phyloP scores from a whole-genome alignment of 2,797 vertebrate genomes.

The Allobates femoralis region DNA sequence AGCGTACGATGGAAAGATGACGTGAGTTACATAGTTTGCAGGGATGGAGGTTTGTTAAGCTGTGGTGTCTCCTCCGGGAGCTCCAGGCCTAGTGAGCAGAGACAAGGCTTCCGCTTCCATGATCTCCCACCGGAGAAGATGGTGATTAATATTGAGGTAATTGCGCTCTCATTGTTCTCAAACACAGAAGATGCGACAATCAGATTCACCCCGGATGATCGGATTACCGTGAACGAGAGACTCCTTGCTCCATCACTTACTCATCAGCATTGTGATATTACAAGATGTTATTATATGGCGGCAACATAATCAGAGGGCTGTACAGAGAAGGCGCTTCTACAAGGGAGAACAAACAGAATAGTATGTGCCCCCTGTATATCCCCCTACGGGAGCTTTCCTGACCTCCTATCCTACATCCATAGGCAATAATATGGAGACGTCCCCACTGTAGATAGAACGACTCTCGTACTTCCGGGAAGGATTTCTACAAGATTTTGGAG shows the following conservation, averaged over 20 bases:
- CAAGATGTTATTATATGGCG: background rate
- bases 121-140: slow-evolving; percentile 55
- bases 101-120: slow-evolving; percentile 9
- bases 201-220: slow-evolving; percentile 23
- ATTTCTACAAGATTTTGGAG: too few species aligned
- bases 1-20: background rate
- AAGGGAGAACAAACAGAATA: background rate
- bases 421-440: too few species aligned
- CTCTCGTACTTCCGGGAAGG: too few species aligned
- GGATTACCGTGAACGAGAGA: background rate
- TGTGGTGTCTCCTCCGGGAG: background rate
- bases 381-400: too few species aligned
- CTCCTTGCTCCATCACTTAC: background rate
- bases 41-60: slow-evolving; percentile 17
- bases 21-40: slow-evolving; percentile 4
- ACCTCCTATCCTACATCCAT: too few species aligned
- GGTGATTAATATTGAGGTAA: slow-evolving; percentile 60
- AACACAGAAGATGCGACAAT: slow-evolving; percentile 34
- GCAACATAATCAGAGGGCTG: background rate
- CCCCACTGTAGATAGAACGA: too few species aligned
- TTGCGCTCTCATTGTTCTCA: slow-evolving; percentile 57
- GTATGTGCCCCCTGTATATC: too few species aligned
- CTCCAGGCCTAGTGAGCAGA: slow-evolving; percentile 25
- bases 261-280: background rate
- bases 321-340: background rate